Conservation (phyloP, 1,140 invertebrate genomes). For the Penaeus chinensis region DNA sequence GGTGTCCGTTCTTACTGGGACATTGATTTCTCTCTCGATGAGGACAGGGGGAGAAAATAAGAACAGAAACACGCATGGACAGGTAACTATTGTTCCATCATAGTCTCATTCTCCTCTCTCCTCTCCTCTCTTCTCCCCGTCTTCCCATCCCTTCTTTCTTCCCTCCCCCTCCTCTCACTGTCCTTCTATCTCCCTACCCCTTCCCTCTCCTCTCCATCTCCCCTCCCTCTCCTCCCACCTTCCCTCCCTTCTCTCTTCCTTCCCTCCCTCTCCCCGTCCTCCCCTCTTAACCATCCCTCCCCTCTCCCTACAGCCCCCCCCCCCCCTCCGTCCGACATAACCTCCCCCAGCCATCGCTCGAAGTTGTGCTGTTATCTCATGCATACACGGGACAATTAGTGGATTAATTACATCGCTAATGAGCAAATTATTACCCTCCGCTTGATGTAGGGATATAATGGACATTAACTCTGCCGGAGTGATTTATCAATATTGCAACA, state of each 20-base stretch:
- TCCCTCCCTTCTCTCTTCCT: background rate
- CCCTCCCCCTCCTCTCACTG: background rate
- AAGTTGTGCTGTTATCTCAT: background rate
- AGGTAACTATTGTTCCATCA: too few relatives aligned
- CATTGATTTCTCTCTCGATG: too few relatives aligned
- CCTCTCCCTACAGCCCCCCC: background rate
- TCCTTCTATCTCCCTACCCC: too few relatives aligned
- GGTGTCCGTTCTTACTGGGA: too few relatives aligned
- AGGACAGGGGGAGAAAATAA: too few relatives aligned
- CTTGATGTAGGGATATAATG: too few relatives aligned
- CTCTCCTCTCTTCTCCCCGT: background rate
- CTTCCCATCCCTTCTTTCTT: background rate
- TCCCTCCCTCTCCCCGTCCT: background rate
- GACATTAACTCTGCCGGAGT: too few relatives aligned
- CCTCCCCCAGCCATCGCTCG: background rate
- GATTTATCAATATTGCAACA: too few relatives aligned
- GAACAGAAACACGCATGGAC: too few relatives aligned
- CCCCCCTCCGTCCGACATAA: background rate
- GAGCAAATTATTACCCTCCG: too few relatives aligned
- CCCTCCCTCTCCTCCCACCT: too few relatives aligned
- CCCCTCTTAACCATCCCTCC: background rate
- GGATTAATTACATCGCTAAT: background rate
- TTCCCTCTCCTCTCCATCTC: background rate
- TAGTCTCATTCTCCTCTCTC: background rate
- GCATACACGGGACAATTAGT: background rate